These are phyloP conservation scores for Antennarius striatus DNA, from an alignment of 2,113 vertebrate genomes.

Conservation along the genomic window DNA sequence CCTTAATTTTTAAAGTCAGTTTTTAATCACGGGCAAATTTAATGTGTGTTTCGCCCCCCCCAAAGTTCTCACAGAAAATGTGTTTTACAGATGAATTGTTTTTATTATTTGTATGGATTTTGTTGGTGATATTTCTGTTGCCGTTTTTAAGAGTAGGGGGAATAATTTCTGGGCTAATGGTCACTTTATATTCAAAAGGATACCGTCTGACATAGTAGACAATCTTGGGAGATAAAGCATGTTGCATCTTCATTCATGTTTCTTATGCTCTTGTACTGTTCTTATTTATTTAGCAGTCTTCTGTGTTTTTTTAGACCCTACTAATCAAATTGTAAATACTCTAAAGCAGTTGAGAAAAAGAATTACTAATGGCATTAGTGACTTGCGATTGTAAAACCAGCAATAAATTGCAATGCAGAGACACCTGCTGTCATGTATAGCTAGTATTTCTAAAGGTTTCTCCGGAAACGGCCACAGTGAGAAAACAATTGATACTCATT, in stretches of 20 bases:
- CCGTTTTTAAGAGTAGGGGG: conserved; percentile 23
- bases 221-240: conserved; percentile 65
- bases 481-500: conserved; percentile 84
- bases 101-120: conserved; percentile 31
- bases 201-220: conserved; percentile 57
- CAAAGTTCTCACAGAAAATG: conserved; percentile 15
- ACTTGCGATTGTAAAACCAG: conserved; percentile 83
- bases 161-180: conserved; percentile 21
- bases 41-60: conserved; percentile 18
- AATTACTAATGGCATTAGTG: conserved; percentile 80
- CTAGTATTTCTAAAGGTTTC: conserved; percentile 79
- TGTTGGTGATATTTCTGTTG: conserved; percentile 26
- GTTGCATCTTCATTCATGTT: conserved; percentile 57
- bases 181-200: conserved; percentile 53
- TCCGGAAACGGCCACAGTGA: conserved; percentile 79
- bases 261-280: conserved; percentile 74
- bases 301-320: conserved; percentile 76
- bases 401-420: conserved; percentile 88
- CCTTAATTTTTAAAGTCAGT: conserved; percentile 15
- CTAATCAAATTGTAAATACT: conserved; percentile 87
- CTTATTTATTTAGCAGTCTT: conserved; percentile 84
- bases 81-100: conserved; percentile 42
- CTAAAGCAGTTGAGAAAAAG: conserved; percentile 57
- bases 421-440: conserved; percentile 81
- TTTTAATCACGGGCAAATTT: conserved; percentile 19